phyloP scores from a whole-genome alignment of 2,113 vertebrate species.

The Fregetta grallaria region DNA sequence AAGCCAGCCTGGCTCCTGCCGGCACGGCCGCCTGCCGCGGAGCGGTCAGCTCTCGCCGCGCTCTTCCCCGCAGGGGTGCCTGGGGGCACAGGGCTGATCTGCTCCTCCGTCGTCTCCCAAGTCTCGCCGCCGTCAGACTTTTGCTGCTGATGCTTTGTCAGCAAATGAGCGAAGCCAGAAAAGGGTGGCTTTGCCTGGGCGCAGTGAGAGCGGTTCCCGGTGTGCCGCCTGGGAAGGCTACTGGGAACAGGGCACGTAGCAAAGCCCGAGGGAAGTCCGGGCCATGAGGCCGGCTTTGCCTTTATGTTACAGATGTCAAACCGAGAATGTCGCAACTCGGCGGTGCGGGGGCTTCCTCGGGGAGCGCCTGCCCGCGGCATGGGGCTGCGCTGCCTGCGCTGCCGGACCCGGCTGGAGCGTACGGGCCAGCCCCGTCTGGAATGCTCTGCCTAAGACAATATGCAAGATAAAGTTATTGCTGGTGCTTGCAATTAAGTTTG shows the following conservation, averaged over 20 bases:
- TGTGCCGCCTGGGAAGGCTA: too few relatives aligned
- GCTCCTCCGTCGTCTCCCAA: background rate
- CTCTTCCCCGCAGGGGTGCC: background rate
- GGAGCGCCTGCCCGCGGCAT: background rate
- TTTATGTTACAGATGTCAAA: background rate
- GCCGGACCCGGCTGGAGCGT: background rate
- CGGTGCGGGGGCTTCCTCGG: too few relatives aligned
- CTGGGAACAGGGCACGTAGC: background rate
- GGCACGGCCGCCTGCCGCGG: background rate
- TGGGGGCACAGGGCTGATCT: background rate
- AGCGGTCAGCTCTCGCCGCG: background rate
- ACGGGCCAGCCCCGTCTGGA: background rate
- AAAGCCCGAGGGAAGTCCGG: background rate
- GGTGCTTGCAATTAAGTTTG: background rate
- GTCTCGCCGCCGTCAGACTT: background rate
- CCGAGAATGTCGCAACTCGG: fast-evolving
- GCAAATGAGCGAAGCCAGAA: background rate
- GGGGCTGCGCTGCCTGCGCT: background rate
- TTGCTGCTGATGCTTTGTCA: background rate
- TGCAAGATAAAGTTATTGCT: background rate
- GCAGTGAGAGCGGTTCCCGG: too few relatives aligned
- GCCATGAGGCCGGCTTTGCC: background rate
- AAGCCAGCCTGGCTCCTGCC: background rate
- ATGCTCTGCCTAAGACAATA: fast-evolving
- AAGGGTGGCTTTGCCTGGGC: background rate